Evolutionary conservation across 2,888 invertebrate species (phyloP).

Genomic region (Lycia hirtaria): DNA sequence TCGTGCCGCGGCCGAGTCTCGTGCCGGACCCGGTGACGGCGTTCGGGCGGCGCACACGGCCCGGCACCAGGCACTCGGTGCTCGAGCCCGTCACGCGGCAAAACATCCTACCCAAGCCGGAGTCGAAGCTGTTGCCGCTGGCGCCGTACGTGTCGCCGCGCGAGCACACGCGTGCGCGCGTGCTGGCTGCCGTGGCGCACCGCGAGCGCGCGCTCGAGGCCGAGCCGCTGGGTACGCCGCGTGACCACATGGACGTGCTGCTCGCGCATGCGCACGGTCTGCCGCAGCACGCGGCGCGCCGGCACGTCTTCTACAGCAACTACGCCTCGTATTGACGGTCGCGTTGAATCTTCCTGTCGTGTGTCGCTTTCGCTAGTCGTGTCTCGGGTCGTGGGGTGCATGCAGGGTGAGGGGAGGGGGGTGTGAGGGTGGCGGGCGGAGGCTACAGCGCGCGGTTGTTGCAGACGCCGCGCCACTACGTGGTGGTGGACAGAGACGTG

Average conservation of each 20-base stretch:
- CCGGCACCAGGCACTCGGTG: slow-evolving; percentile 75
- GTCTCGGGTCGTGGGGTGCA: slow-evolving; percentile 64
- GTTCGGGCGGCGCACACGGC: slow-evolving; percentile 88
- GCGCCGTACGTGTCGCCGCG: slow-evolving; percentile 89
- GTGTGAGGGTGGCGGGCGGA: slow-evolving; percentile 60
- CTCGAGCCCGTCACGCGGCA: slow-evolving; percentile 86
- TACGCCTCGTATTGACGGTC: slow-evolving; percentile 77
- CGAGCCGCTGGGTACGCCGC: slow-evolving; percentile 85
- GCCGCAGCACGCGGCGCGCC: slow-evolving; percentile 77
- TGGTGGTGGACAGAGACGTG: slow-evolving; percentile 92
- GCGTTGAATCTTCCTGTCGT: slow-evolving; percentile 53
- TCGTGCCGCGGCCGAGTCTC: slow-evolving; percentile 93
- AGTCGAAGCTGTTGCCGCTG: slow-evolving; percentile 85
- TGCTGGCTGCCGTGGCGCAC: slow-evolving; percentile 85
- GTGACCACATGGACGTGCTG: slow-evolving; percentile 87
- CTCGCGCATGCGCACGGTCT: slow-evolving; percentile 87
- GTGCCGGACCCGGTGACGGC: slow-evolving; percentile 94
- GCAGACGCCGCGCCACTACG: slow-evolving; percentile 95
- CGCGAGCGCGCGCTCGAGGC: slow-evolving; percentile 86
- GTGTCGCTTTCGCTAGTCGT: slow-evolving; percentile 79
- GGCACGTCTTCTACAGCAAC: slow-evolving; percentile 83
- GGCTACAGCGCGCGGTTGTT: slow-evolving; percentile 81
- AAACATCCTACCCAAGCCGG: slow-evolving; percentile 87
- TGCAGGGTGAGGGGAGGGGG: slow-evolving; percentile 62
- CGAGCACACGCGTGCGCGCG: slow-evolving; percentile 87